phyloP scores from a whole-genome alignment of 2,797 vertebrate species.

The Rhodeus uyekii region DNA sequence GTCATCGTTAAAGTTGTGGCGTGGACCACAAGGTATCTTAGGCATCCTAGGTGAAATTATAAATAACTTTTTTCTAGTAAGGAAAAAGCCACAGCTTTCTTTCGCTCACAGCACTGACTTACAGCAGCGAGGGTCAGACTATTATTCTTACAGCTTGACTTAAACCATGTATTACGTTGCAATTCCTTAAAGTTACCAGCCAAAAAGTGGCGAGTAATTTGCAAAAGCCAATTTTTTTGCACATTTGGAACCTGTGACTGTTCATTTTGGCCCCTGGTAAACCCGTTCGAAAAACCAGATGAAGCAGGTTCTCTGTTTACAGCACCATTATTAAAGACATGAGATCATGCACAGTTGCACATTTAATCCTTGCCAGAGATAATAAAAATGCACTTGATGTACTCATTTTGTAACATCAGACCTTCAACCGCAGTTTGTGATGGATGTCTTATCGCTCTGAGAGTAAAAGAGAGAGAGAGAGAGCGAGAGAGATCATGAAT shows the following conservation, averaged over 20 bases:
- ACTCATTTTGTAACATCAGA: conserved; percentile 47
- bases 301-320: conserved; percentile 48
- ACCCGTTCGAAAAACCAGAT: conserved; percentile 22
- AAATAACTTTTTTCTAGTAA: not conserved
- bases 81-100: not conserved
- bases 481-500: conserved; percentile 20
- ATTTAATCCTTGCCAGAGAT: conserved; percentile 47
- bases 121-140: not conserved
- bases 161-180: not conserved
- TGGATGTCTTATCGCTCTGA: conserved; percentile 48
- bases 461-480: conserved; percentile 34
- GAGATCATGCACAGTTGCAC: conserved; percentile 51
- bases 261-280: not conserved
- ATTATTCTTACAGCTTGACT: not conserved
- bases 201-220: not conserved
- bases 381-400: conserved; percentile 44
- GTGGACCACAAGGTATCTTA: not conserved
- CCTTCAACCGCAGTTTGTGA: conserved; percentile 42
- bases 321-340: conserved; percentile 35
- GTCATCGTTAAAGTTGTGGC: no score
- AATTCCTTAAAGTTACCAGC: not conserved
- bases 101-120: conserved; percentile 18
- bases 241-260: not conserved
- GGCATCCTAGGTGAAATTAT: not conserved
- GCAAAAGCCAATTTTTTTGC: not conserved